Evolutionary conservation across 2,888 invertebrate species (phyloP), one percentile per base, ranked within the genome.

Genomic region (Lordiphosa andalusiaca): DNA sequence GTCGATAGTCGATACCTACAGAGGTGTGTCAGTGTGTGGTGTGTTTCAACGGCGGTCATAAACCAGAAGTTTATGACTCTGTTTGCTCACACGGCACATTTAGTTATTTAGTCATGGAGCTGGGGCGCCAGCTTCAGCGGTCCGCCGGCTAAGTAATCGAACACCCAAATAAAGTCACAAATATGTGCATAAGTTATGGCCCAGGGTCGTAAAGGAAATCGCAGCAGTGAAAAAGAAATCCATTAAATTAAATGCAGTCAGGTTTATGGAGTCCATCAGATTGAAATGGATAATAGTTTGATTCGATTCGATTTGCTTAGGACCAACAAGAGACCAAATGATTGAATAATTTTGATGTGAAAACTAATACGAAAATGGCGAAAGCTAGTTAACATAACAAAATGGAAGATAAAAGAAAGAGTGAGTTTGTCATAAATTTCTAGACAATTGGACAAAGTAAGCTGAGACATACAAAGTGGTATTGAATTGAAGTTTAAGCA

Each of bases 111-210:
- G 64, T 64, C 67, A 52, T 58, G 66, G 25, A 30, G 30, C 30
- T 30, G 30, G 63, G 63, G 64, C 64, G 64, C 64, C 67, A 58
- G 48, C 58, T 66, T 55, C 60, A 47, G 52, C 7, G 25, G 25
- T 25, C 25, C 25, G 25, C 25, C 25, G 7, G 6, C 25, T 60
- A 35, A 40, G 61, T 52, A 60, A 39, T 53, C 16, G 21, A 30
- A 30, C 62, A 52, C 19, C 23, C 41, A 58, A 75, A 71, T 75
- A 64, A 83, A 67, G 60, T 72, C 84, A 59, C 70, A 80, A 80
- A 76, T 76, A 80, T 83, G 81, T 80, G 76, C 84, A 76, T 76
- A 76, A 83, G 76, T 76, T 76, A 76, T 80, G 70, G 62, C 40
- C 50, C 10, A 23, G 12, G 39, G 73, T 80, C 76, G 81, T 76